Percentiles rank a stretch among this genome's conserved stretches.
These are phyloP conservation scores for Tenthredo distinguenda DNA, from an alignment of 2,888 invertebrate genomes.

Conservation along the genomic window DNA sequence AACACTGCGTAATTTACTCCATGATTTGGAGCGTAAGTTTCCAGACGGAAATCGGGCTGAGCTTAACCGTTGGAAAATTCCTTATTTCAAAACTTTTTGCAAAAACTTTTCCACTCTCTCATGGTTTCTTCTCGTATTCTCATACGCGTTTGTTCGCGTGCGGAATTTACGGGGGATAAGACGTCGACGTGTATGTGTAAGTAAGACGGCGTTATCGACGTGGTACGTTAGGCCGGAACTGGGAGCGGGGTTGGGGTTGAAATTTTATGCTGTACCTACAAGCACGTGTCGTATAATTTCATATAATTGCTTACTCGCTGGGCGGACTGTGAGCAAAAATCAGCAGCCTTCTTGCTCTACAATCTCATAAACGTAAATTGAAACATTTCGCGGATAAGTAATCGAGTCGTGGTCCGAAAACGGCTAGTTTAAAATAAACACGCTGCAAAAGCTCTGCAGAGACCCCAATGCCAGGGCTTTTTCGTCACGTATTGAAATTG, in stretches of 20 bases:
- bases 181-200: not conserved
- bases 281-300: not conserved
- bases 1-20: not conserved
- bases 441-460: not conserved
- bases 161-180: not conserved
- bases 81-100: not conserved
- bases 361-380: not conserved
- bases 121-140: not conserved
- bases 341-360: not conserved
- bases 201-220: constrained; percentile 10
- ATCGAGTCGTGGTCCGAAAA: not conserved
- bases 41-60: not conserved
- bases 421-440: not conserved
- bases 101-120: constrained; percentile 20
- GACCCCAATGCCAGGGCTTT: not conserved
- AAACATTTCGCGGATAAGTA: not conserved
- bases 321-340: too few species aligned
- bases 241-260: not conserved
- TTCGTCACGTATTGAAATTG: not conserved
- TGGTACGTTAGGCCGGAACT: constrained; percentile 14
- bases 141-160: not conserved
- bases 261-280: constrained; percentile 12
- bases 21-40: not conserved
- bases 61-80: not conserved
- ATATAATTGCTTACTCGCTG: not conserved